phyloP scores from a whole-genome alignment of 2,888 invertebrate species.

The Saturnia pavonia region DNA sequence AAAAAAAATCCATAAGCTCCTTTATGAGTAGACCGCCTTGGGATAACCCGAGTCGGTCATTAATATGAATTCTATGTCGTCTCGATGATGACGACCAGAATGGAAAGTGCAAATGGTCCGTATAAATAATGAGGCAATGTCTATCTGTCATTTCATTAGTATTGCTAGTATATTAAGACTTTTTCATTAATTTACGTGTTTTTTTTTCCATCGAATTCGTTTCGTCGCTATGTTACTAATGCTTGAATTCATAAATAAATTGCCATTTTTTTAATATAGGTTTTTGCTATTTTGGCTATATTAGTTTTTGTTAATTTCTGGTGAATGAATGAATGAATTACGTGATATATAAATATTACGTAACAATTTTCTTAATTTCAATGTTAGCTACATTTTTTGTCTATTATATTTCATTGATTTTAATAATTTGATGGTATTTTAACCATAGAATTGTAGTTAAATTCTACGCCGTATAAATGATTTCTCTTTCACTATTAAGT shows the following conservation, averaged over 20 bases:
- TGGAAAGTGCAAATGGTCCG: conserved; percentile 47
- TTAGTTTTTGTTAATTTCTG: neutral
- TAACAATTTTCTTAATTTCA: too few species aligned
- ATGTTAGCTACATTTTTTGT: too few species aligned
- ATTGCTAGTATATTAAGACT: conserved; percentile 38
- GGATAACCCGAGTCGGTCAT: conserved; percentile 44
- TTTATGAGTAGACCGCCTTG: conserved; percentile 24
- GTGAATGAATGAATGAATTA: too few species aligned
- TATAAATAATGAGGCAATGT: conserved; percentile 38
- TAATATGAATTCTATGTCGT: conserved; percentile 43
- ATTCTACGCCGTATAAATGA: conserved; percentile 32
- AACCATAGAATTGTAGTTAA: too few species aligned
- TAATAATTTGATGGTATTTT: too few species aligned
- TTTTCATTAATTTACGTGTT: conserved; percentile 17
- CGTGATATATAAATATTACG: too few species aligned
- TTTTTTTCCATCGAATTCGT: neutral
- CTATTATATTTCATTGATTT: too few species aligned
- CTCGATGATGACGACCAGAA: conserved; percentile 42
- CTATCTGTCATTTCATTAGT: conserved; percentile 33
- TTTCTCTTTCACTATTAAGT: conserved; percentile 56
- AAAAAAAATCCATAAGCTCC: too few species aligned
- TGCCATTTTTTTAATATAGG: neutral
- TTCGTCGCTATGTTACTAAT: neutral
- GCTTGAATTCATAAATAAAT: neutral
- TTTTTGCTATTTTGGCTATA: neutral